phyloP scores from a whole-genome alignment of 2,888 invertebrate species.

The Tachina lurida region DNA sequence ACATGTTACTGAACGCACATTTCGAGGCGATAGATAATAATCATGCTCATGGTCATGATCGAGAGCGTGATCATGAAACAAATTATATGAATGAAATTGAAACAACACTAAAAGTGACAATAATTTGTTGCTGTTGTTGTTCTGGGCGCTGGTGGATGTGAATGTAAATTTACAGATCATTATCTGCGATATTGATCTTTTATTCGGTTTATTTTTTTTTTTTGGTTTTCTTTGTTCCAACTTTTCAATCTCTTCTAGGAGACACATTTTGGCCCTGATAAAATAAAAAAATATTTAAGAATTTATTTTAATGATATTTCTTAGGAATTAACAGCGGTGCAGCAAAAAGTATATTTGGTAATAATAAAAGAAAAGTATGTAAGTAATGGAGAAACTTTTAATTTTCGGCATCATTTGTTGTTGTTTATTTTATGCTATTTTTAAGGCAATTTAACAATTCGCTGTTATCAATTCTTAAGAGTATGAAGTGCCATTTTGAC shows the following conservation, averaged over 20 bases:
- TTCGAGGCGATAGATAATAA: conserved; percentile 40
- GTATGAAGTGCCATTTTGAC: conserved; percentile 57
- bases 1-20: conserved; percentile 62
- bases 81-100: conserved; percentile 56
- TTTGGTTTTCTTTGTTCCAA: conserved; percentile 10
- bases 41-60: conserved; percentile 36
- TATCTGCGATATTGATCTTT: conserved; percentile 61
- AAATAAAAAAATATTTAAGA: conserved; percentile 10
- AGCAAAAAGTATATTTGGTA: conserved; percentile 62
- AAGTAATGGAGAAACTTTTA: background rate
- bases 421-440: background rate
- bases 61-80: conserved; percentile 53
- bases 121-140: conserved; percentile 68
- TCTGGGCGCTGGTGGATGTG: conserved; percentile 2
- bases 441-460: conserved; percentile 9
- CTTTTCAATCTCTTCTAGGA: background rate
- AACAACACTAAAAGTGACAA: conserved; percentile 68
- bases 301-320: conserved; percentile 65
- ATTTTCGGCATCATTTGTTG: conserved; percentile 54
- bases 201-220: conserved; percentile 8
- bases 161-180: conserved; percentile 44
- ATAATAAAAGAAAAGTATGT: conserved; percentile 49
- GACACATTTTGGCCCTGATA: conserved; percentile 1
- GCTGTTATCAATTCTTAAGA: conserved; percentile 28
- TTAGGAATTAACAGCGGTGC: conserved; percentile 67